These are phyloP conservation scores for Aphidius gifuensis DNA, from an alignment of 1,140 invertebrate species.

Conservation along the genomic window DNA sequence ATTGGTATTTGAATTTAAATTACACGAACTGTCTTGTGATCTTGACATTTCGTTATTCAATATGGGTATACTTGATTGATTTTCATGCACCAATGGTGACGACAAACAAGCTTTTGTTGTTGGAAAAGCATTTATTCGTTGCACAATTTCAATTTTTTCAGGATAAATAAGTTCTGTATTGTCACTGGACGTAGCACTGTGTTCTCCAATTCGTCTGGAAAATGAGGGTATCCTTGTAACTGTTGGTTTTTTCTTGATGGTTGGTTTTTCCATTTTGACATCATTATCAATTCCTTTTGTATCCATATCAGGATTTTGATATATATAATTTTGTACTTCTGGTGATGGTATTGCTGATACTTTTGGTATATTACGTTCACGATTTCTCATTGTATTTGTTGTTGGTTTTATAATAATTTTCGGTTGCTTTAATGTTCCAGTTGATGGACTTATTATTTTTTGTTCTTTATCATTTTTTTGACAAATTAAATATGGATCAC, in stretches of 20 bases:
- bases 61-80: conserved; percentile 35
- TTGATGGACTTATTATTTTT: conserved; percentile 33
- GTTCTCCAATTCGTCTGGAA: conserved; percentile 33
- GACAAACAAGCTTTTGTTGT: conserved; percentile 21
- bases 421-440: conserved; percentile 42
- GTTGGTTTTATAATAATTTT: conserved; percentile 57
- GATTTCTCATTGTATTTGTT: conserved; percentile 37
- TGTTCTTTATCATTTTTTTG: conserved; percentile 16
- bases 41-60: conserved; percentile 33
- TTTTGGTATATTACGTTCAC: conserved; percentile 48
- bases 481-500: neutral
- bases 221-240: conserved; percentile 43
- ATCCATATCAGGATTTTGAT: conserved; percentile 31
- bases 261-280: conserved; percentile 32
- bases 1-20: conserved; percentile 35
- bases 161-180: conserved; percentile 29
- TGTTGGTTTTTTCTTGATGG: conserved; percentile 39
- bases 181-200: conserved; percentile 10
- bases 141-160: conserved; percentile 37
- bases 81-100: conserved; percentile 19
- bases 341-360: conserved; percentile 48
- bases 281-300: conserved; percentile 23
- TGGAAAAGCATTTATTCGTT: conserved; percentile 31
- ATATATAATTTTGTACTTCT: conserved; percentile 31
- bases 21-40: conserved; percentile 30